These are phyloP conservation scores for Drosophila phalerata DNA, from an alignment of 2,888 invertebrate species.

Conservation along the genomic window DNA sequence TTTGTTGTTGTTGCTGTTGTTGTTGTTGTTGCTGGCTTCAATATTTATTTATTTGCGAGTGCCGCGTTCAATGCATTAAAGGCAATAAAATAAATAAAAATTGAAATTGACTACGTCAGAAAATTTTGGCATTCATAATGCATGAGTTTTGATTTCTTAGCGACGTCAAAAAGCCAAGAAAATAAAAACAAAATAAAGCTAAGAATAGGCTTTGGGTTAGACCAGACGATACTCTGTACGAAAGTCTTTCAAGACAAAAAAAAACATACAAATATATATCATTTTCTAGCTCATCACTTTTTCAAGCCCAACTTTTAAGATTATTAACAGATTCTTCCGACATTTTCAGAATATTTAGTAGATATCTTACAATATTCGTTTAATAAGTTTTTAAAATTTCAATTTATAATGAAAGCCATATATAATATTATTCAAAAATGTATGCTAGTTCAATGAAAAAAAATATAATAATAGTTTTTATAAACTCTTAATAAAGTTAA, in stretches of 20 bases:
- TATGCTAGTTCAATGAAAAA: background rate
- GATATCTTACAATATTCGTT: background rate
- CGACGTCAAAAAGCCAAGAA: constrained; percentile 53
- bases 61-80: constrained; percentile 77
- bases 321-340: background rate
- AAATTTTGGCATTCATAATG: constrained; percentile 83
- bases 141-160: constrained; percentile 81
- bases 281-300: background rate
- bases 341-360: background rate
- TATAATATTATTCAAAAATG: background rate
- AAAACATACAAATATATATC: background rate
- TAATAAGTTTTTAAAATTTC: background rate
- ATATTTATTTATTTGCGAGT: constrained; percentile 77
- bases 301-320: background rate
- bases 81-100: constrained; percentile 81
- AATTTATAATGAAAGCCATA: background rate
- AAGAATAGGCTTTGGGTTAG: background rate
- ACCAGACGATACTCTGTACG: background rate
- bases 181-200: constrained; percentile 4
- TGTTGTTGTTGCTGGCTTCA: constrained; percentile 46
- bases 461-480: no score
- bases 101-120: constrained; percentile 81
- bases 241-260: no score
- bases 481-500: no score
- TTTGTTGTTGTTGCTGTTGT: constrained; percentile 41